Evolutionary conservation across 2,797 vertebrate genomes (phyloP).

Genomic region (Coranthus polyacanthus): DNA sequence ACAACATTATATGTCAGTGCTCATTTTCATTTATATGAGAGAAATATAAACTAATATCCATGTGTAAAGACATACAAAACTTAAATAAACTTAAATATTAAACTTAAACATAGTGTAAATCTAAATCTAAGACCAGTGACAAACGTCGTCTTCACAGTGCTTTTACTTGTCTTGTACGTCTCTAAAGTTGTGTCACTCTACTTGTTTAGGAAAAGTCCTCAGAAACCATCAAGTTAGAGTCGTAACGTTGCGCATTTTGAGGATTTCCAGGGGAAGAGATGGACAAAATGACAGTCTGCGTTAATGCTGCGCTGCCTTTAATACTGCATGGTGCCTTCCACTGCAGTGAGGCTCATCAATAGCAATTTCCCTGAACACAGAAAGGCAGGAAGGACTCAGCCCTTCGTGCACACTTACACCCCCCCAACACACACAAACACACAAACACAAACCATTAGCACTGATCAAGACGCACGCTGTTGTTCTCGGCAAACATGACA

Average conservation of each 20-base stretch:
- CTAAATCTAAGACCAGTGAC: no score
- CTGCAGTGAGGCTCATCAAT: slow-evolving; percentile 55
- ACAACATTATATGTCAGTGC: no score
- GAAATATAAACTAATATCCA: no score
- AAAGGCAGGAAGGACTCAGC: slow-evolving; percentile 38
- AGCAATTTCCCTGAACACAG: slow-evolving; percentile 64
- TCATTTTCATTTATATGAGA: no score
- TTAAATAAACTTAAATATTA: no score
- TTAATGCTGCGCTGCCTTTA: slow-evolving; percentile 38
- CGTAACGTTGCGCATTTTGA: no score
- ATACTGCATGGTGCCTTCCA: slow-evolving; percentile 22
- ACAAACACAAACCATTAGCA: slow-evolving; percentile 65
- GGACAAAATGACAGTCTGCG: slow-evolving; percentile 33
- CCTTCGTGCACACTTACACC: neutral
- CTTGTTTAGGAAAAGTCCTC: neutral
- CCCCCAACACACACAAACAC: no score
- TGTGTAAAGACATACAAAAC: no score
- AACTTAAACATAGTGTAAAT: no score
- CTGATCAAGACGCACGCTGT: slow-evolving; percentile 44
- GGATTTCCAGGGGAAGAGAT: slow-evolving; percentile 16
- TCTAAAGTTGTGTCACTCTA: no score
- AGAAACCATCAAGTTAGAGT: neutral
- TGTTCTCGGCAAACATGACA: slow-evolving; percentile 47
- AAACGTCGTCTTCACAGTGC: no score
- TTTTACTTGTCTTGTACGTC: no score